Evolutionary conservation across 2,113 vertebrate species (phyloP).

Genomic region (Penelope pileata): DNA sequence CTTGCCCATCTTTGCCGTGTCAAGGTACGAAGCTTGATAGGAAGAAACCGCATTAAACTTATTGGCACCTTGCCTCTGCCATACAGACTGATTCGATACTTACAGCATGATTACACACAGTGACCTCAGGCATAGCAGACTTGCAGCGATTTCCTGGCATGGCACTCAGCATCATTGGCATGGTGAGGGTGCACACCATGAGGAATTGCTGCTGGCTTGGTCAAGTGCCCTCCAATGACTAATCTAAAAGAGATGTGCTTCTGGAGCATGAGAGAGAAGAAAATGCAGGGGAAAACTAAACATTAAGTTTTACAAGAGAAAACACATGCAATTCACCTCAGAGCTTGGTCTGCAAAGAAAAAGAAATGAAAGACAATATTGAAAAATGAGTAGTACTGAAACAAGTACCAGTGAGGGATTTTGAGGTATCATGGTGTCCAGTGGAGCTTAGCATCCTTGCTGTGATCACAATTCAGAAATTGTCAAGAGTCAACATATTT

Average conservation of each 20-base stretch:
- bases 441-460: not conserved
- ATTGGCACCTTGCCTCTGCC: constrained; percentile 88
- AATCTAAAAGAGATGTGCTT: not conserved
- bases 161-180: not conserved
- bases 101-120: constrained; percentile 78
- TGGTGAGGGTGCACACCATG: not conserved
- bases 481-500: not conserved
- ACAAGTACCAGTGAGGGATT: not conserved
- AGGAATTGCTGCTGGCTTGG: constrained; percentile 14
- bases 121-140: not conserved
- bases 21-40: constrained; percentile 83
- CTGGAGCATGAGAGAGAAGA: not conserved
- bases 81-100: constrained; percentile 84
- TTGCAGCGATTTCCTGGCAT: not conserved
- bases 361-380: not conserved
- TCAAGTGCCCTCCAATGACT: not conserved
- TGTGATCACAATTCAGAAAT: not conserved
- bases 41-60: constrained; percentile 80
- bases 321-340: not conserved
- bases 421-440: not conserved
- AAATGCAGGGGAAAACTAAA: not conserved
- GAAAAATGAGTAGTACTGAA: not conserved
- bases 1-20: constrained; percentile 91
- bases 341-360: not conserved
- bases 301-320: not conserved